A percentile compares a stretch with the other conserved stretches of the same genome.
Conservation (phyloP, 2,113 vertebrate species). For the Pyrgilauda ruficollis region DNA sequence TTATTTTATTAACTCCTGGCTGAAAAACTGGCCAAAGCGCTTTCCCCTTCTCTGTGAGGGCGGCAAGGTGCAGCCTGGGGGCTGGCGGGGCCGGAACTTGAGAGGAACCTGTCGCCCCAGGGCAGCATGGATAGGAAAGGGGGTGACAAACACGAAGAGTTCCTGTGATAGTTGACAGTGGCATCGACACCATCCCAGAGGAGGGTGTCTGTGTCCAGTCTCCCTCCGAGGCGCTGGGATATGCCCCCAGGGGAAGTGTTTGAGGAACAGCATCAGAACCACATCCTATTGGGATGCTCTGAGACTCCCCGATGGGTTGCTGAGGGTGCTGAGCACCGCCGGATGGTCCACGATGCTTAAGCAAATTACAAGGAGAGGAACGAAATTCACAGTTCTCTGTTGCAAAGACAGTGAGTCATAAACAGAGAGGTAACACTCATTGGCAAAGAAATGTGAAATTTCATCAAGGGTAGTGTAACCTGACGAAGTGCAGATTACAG, state of each 20-base stretch:
- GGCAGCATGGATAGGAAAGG: neutral
- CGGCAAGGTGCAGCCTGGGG: neutral
- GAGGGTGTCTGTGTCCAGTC: neutral
- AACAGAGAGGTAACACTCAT: neutral
- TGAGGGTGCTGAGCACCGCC: neutral
- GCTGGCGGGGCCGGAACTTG: neutral
- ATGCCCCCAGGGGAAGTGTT: neutral
- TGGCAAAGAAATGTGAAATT: conserved; percentile 55
- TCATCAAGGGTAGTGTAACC: conserved; percentile 54
- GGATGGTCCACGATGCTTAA: neutral
- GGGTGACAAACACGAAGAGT: neutral
- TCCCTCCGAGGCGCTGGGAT: neutral
- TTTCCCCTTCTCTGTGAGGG: no score
- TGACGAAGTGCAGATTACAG: conserved; percentile 50
- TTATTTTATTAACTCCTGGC: neutral
- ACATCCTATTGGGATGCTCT: neutral
- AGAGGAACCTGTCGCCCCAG: neutral
- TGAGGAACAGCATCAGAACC: neutral
- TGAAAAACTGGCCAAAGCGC: neutral
- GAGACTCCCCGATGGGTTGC: neutral
- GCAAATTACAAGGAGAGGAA: neutral
- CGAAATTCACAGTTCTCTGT: neutral
- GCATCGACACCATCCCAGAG: neutral
- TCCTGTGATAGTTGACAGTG: neutral
- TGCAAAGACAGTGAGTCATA: conserved; percentile 41